Conservation (phyloP, 2,888 invertebrate genomes). For the Melipona beecheii region DNA sequence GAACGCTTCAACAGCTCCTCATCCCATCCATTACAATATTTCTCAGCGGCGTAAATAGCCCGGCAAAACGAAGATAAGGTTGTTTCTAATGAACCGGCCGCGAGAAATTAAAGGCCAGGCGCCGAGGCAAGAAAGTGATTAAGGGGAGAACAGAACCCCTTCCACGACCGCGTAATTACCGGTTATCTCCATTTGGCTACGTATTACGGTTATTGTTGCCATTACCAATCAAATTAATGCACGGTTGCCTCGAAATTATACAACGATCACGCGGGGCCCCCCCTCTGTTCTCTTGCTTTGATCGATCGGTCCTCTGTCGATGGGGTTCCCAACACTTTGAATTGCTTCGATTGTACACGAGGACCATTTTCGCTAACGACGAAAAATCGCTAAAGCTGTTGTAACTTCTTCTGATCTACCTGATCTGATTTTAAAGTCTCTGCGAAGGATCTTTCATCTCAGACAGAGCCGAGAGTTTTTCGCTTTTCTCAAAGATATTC, state of each 20-base stretch:
- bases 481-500: no score
- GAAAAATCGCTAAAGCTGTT: no score
- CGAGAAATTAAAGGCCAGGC: background rate
- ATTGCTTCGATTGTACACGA: no score
- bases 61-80: background rate
- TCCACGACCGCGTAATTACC: constrained; percentile 4
- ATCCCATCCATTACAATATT: no score
- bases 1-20: background rate
- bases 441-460: no score
- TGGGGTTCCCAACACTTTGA: no score
- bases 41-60: background rate
- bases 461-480: no score
- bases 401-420: no score
- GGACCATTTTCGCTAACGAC: no score
- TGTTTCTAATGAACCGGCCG: background rate
- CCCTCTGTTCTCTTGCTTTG: background rate
- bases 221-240: constrained; percentile 49
- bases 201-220: constrained; percentile 44
- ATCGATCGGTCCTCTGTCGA: background rate
- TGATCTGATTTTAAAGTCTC: no score
- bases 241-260: constrained; percentile 23
- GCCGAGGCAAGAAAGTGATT: background rate
- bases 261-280: constrained; percentile 36
- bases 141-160: constrained; percentile 1
- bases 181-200: constrained; percentile 27